A percentile compares a stretch with the other conserved stretches of the same genome.
Conservation (phyloP, 2,797 vertebrate genomes). For the Geotrypetes seraphini region DNA sequence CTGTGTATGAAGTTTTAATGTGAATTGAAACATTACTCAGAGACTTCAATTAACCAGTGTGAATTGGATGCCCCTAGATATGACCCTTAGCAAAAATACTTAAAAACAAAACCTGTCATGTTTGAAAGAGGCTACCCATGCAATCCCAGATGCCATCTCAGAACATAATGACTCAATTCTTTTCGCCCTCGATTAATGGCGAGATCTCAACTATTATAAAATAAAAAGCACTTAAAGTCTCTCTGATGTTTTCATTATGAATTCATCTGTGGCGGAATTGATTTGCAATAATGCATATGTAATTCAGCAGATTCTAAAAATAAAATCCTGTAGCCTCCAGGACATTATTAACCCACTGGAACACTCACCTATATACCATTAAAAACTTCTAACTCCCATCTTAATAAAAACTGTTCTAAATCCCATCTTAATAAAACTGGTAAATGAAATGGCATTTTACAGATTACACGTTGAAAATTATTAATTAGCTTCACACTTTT, state of each 20-base stretch:
- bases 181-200: slow-evolving; percentile 49
- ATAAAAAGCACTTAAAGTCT: slow-evolving; percentile 42
- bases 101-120: slow-evolving; percentile 6
- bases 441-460: slow-evolving; percentile 7
- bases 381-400: slow-evolving; percentile 10
- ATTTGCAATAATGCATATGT: slow-evolving; percentile 49
- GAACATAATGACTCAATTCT: slow-evolving; percentile 35
- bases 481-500: slow-evolving; percentile 11
- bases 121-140: slow-evolving; percentile 20
- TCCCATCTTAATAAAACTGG: slow-evolving; percentile 7
- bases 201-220: slow-evolving; percentile 36
- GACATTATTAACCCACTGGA: slow-evolving; percentile 40
- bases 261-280: slow-evolving; percentile 41
- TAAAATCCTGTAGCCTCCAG: slow-evolving; percentile 36
- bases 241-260: slow-evolving; percentile 45
- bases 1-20: slow-evolving; percentile 31
- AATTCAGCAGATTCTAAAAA: slow-evolving; percentile 40
- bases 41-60: slow-evolving; percentile 34
- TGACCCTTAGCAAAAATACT: slow-evolving; percentile 27
- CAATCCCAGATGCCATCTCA: slow-evolving; percentile 21
- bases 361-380: slow-evolving; percentile 20
- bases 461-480: slow-evolving; percentile 10
- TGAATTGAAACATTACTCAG: slow-evolving; percentile 34
- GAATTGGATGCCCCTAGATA: slow-evolving; percentile 24
- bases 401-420: slow-evolving; percentile 10